phyloP scores from a whole-genome alignment of 1,140 invertebrate species.

The Pseudomyrmex pallidus region DNA sequence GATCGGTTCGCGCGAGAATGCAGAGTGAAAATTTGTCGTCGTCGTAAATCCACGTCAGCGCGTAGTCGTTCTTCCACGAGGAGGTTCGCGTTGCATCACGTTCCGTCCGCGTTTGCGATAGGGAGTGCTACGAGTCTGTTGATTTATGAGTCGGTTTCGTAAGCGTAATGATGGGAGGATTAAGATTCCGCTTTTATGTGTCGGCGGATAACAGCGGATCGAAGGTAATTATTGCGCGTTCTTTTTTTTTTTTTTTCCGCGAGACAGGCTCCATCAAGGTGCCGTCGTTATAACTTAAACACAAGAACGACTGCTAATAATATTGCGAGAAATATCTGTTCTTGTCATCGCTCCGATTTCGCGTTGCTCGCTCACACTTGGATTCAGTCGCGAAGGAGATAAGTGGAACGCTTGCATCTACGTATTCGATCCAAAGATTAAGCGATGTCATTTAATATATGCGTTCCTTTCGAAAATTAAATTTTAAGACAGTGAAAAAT shows the following conservation, averaged over 20 bases:
- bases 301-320: constrained; percentile 12
- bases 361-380: not conserved
- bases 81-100: constrained; percentile 53
- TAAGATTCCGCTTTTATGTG: constrained; percentile 58
- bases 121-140: constrained; percentile 49
- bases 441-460: not conserved
- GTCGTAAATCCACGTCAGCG: constrained; percentile 52
- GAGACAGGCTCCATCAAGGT: constrained; percentile 26
- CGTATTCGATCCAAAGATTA: not conserved
- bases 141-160: constrained; percentile 61
- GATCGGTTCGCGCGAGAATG: constrained; percentile 42
- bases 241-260: constrained; percentile 8
- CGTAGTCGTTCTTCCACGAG: constrained; percentile 34
- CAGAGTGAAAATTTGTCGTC: constrained; percentile 52
- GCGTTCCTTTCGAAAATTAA: not conserved
- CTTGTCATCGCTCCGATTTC: constrained; percentile 5
- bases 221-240: constrained; percentile 68
- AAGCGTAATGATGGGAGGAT: constrained; percentile 56
- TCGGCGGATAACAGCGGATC: constrained; percentile 52
- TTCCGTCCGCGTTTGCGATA: constrained; percentile 50
- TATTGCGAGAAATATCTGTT: constrained; percentile 43
- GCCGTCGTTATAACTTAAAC: constrained; percentile 45
- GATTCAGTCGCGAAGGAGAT: not conserved
- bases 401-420: not conserved
- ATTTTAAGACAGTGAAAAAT: not conserved